Base-by-base conservation (phyloP, 1,140 invertebrate species). In the Vollenhovia emeryi region DNA sequence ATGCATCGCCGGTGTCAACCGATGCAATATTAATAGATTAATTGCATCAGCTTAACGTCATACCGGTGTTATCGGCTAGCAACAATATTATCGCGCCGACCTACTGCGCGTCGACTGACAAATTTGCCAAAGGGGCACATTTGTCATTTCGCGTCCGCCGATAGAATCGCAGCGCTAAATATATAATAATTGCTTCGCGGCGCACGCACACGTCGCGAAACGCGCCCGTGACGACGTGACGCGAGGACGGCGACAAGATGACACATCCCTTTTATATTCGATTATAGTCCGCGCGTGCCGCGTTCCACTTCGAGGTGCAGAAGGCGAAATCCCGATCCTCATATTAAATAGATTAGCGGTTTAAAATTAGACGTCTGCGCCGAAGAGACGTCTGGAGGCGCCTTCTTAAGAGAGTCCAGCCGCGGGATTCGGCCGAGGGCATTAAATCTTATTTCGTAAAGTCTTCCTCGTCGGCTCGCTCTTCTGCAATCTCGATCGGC, bases 21-120 rank as follows among this genome's bases (percentile, higher is more conserved):
- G 57, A 27, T 21, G 24, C 48, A 60, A 36, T 87, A 89, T 88
- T 73, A 88, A 89, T 91, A 88, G 36, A 76, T 13, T 85, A 86
- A 85, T 90, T 91, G 64, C 55, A 84, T 91, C 69, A 86, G 24
- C 0, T n/a, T n/a, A n/a, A 4, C 15, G 30, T 50, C n/a, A 79
- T 66, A 33, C 50, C n/a, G 43, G 1, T 55, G 21, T 86, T 90
- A 90, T 84, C 64, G 62, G 30, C 15, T 74, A 52, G 30, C 27
- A 36, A 33, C 21, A 9, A 55, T 57, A 33, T 55, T 71, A 45
- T 71, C 8, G 30, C 8, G 3, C 9, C n/a, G 6, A 21, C 0
- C 3, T 33, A n/a, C 7, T 11, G 18, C 36, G 24, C 21, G 15
- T 33, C 43, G 48, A 50, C 50, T 52, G 21, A 13, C 21, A 33